These are phyloP conservation scores for Taxidea taxus DNA, from an alignment of 2,113 vertebrate genomes.

Conservation along the genomic window DNA sequence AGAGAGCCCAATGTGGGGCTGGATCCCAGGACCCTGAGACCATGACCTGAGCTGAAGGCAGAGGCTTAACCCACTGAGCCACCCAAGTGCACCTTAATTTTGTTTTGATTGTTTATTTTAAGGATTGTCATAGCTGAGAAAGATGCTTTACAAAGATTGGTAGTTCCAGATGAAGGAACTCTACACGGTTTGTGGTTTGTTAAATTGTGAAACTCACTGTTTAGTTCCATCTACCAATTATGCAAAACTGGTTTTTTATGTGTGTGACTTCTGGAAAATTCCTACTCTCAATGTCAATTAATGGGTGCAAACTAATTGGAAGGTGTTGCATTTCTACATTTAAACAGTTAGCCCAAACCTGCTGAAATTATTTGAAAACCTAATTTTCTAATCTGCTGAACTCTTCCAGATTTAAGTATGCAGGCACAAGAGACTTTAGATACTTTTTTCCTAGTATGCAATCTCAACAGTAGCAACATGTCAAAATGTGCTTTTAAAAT, in stretches of 20 bases:
- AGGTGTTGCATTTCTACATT: background rate
- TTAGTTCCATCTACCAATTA: background rate
- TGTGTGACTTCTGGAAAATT: background rate
- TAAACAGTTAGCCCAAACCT: background rate
- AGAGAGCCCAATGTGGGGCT: no score
- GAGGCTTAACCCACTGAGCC: no score
- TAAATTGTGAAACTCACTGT: background rate
- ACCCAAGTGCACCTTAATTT: no score
- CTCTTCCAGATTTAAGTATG: background rate
- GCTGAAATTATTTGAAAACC: conserved; percentile 26
- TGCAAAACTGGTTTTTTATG: background rate
- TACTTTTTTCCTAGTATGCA: background rate
- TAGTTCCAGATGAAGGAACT: background rate
- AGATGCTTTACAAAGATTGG: background rate
- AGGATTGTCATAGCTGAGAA: background rate
- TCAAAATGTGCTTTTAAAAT: background rate
- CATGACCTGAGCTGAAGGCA: no score
- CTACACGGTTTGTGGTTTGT: background rate
- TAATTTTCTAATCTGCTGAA: background rate
- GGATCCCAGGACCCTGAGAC: no score
- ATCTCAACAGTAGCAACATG: background rate
- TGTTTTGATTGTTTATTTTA: background rate
- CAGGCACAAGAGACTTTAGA: background rate
- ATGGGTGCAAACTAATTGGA: conserved; percentile 2
- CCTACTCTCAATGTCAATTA: background rate